Conservation (phyloP, 2,113 vertebrate species). For the Chroicocephalus ridibundus region DNA sequence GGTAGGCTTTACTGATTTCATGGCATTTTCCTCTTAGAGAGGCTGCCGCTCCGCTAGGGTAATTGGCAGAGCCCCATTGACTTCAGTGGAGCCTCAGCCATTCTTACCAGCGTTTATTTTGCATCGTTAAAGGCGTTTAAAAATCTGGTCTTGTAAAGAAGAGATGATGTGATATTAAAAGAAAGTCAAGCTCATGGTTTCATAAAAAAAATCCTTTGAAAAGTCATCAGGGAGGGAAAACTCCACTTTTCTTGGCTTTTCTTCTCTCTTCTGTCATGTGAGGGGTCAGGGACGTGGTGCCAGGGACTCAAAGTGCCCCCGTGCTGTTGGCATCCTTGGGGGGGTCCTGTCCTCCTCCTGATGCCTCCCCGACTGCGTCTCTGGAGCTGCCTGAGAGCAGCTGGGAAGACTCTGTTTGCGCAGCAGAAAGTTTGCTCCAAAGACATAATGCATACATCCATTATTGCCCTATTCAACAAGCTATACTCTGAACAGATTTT, state of each 20-base stretch:
- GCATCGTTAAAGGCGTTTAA: neutral
- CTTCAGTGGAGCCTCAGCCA: neutral
- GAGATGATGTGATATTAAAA: neutral
- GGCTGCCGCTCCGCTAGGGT: neutral
- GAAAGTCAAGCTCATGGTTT: neutral
- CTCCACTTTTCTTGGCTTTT: neutral
- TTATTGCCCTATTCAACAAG: neutral
- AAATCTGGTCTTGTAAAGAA: neutral
- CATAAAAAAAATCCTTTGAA: neutral
- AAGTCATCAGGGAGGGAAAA: neutral
- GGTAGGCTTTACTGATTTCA: neutral
- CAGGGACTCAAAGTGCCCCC: neutral
- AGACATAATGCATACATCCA: fast-evolving
- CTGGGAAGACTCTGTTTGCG: neutral
- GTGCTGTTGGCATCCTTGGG: neutral
- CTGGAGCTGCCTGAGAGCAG: neutral
- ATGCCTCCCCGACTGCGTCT: neutral
- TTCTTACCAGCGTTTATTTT: neutral
- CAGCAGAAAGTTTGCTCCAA: neutral
- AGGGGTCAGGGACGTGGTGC: neutral
- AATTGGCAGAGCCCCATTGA: neutral
- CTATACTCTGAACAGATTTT: neutral
- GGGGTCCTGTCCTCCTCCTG: neutral
- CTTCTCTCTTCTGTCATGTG: neutral
- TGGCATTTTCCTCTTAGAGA: neutral